A percentile compares a stretch with the other conserved stretches of the same genome.
Conservation (phyloP, 2,797 vertebrate genomes). For the Margarornis squamiger region DNA sequence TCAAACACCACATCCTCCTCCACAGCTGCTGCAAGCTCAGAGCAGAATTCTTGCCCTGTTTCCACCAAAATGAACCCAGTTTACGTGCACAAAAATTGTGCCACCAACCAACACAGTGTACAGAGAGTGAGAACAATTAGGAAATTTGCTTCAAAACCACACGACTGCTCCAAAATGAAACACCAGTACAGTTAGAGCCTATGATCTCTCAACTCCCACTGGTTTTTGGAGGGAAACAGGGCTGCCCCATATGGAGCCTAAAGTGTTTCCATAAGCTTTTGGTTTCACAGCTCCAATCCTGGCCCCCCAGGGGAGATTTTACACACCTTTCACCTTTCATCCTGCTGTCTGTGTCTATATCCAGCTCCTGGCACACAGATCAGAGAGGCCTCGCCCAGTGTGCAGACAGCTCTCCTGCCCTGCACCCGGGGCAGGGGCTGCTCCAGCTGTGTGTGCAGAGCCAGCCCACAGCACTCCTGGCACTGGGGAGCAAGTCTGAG, state of each 20-base stretch:
- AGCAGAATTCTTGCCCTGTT: neutral
- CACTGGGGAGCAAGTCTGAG: neutral
- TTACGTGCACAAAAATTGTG: neutral
- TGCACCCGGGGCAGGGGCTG: fast-evolving
- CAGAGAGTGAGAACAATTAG: neutral
- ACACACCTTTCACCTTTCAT: constrained; percentile 30
- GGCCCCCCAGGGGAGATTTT: neutral
- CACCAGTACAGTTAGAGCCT: neutral
- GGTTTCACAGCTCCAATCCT: neutral
- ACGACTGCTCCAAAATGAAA: neutral
- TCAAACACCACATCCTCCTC: neutral
- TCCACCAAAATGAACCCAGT: neutral
- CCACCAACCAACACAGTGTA: fast-evolving
- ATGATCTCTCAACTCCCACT: neutral
- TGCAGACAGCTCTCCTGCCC: constrained; percentile 7
- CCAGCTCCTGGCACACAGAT: constrained; percentile 1
- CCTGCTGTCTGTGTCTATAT: neutral
- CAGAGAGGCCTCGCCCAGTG: neutral
- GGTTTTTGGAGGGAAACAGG: neutral
- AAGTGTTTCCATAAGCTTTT: neutral
- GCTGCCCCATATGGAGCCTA: neutral
- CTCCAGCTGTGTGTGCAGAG: neutral
- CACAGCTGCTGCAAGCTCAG: neutral
- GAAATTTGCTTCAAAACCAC: neutral
- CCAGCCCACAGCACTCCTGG: neutral